Evolutionary conservation across 2,797 vertebrate species (phyloP).

Genomic region (Phataginus tricuspis): DNA sequence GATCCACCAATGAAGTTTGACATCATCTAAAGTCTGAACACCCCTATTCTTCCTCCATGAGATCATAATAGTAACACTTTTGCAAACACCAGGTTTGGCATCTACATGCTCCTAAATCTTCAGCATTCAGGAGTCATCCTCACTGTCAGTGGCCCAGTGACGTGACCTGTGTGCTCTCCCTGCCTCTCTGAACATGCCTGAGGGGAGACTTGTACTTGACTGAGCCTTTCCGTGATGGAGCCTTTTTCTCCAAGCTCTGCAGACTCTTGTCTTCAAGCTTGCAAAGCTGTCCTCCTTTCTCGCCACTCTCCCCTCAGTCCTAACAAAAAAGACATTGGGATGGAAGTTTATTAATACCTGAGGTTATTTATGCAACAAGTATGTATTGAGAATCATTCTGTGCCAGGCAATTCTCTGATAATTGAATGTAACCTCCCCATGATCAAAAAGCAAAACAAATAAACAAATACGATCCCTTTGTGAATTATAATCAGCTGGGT

Average conservation of each 20-base stretch:
- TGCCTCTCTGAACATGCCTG: not conserved
- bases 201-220: not conserved
- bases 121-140: not conserved
- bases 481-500: not conserved
- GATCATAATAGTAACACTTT: not conserved
- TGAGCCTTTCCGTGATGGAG: not conserved
- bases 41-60: not conserved
- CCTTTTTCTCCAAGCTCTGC: not conserved
- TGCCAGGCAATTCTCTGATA: not conserved
- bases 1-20: not conserved
- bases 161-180: too few relatives aligned
- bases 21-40: not conserved
- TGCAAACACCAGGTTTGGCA: not conserved
- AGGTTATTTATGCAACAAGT: not conserved
- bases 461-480: not conserved
- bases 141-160: not conserved
- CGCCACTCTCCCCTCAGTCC: not conserved
- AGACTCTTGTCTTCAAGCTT: not conserved
- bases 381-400: not conserved
- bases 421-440: not conserved
- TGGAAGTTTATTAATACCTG: not conserved
- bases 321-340: not conserved
- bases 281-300: not conserved
- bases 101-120: not conserved
- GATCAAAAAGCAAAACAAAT: not conserved